Base-by-base conservation (phyloP, 2,797 vertebrate species). In the Zalophus californianus region DNA sequence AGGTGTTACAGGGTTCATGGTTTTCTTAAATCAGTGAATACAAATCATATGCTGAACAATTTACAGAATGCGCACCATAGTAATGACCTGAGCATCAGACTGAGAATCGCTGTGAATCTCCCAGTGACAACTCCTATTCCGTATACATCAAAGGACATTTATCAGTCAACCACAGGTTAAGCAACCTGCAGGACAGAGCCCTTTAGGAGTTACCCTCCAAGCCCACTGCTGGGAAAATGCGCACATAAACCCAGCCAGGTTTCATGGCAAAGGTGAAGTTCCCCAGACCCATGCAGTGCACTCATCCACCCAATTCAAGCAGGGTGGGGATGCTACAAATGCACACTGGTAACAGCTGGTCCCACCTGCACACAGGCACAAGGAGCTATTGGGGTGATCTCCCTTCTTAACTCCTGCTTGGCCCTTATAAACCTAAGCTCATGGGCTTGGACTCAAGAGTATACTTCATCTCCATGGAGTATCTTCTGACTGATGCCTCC, bases 1-100 rank as follows among this genome's bases (percentile, higher is more conserved):
- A 85, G 29, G 35, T 56, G 9, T 50, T 85, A 48, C 13, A 27
- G 15, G 50, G 21, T 70, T 79, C n/a, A 4, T 58, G 18, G 13
- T 86, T 66, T 92, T 94, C 50, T 52, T 58, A 38, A 90, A 32
- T 72, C 58, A 62, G 23, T 93, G 70, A 77, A 56, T 80, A 89
- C 44, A 93, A 96, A 56, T 84, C 50, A 29, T 25, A 72, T 64
- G 11, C 52, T 89, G 21, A 94, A 56, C 27, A 87, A 62, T 75
- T 93, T 91, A 54, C 7, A 91, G 91, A 88, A 60, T 75, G 8
- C n/a, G 9, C 18, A 91, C 48, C 66, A 82, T 20, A 29, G 21
- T 62, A 86, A 60, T 6, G 78, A 35, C n/a, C 27, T 90, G 32
- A 56, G 50, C 58, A 75, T 80, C 32, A 73, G 27, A 38, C 23